Evolutionary conservation across 1,140 invertebrate species (phyloP), one percentile per base, ranked within the genome.

Genomic region (Drosophila asahinai): DNA sequence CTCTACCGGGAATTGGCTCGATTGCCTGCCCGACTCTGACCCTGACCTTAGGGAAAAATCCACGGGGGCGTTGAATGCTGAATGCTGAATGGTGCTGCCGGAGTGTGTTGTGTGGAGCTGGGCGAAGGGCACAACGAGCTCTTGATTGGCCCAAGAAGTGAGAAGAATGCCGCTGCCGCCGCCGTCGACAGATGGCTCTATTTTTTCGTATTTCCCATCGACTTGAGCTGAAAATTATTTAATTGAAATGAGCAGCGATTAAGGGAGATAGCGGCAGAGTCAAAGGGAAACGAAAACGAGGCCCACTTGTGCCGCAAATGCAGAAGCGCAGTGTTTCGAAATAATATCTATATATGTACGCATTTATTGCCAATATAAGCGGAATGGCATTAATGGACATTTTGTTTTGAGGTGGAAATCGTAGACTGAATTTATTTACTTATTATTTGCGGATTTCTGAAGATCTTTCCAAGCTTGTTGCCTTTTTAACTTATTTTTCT

Each of bases 191-290:
- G 63, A 71, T 71, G 67, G 30, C 40, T 67, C 27, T 30, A 66
- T 70, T 70, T 54, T 27, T 38, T 25, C 27, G 11, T 25, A 30
- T 55, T 40, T 25, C 30, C 3, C 22, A 30, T 11, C 40, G 40
- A 33, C 30, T 25, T 36, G 48, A 55, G 67, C 33, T 68, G 49
- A 40, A 68, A 71, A 71, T 71, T 57, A 68, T 68, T 68, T 68
- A 71, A 71, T 71, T 71, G 67, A 71, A 71, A 48, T 54, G 49
- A 47, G n/a, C 63, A 38, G 15, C 67, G 67, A 71, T 71, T 68
- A 68, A n/a, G 38, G 27, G n/a, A 68, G 42, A 71, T 40, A 57
- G 62, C 62, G 62, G 67, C 67, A 14, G 27, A 54, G 38, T 71
- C 49, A 67, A 71, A 71, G 66, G 47, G 38, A 65, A 52, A n/a